phyloP scores from a whole-genome alignment of 2,797 vertebrate species.

The Phaenicophaeus curvirostris region DNA sequence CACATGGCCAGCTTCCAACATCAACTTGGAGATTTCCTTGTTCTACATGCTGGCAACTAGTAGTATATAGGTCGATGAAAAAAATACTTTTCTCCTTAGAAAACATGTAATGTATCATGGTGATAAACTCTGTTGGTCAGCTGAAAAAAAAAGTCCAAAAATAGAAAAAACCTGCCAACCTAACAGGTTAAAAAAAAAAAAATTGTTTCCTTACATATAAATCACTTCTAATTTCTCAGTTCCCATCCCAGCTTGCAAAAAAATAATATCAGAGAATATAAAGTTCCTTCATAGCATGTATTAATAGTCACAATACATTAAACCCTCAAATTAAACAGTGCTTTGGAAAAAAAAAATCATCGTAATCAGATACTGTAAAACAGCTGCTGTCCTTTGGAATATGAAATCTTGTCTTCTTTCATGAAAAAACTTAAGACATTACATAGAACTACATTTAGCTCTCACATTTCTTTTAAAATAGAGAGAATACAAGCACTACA shows the following conservation, averaged over 20 bases:
- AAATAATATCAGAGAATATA: neutral
- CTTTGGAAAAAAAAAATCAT: neutral
- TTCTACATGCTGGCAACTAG: constrained; percentile 40
- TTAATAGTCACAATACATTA: neutral
- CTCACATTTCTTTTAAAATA: neutral
- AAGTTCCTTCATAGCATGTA: neutral
- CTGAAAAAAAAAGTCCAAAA: neutral
- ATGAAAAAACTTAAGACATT: neutral
- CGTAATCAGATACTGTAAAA: neutral
- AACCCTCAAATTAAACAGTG: neutral
- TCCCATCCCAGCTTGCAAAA: neutral
- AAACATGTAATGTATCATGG: neutral
- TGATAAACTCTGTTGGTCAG: neutral
- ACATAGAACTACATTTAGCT: neutral
- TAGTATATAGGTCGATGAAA: neutral
- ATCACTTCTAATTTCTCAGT: neutral
- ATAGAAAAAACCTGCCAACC: neutral
- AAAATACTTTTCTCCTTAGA: constrained; percentile 16
- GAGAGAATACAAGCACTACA: neutral
- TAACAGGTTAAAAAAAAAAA: neutral
- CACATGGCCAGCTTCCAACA: constrained; percentile 33
- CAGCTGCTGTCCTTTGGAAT: neutral
- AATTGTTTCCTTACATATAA: neutral
- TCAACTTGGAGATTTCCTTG: constrained; percentile 36
- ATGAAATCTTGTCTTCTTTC: neutral